Conservation (phyloP, 2,113 vertebrate genomes). For the Nesoenas mayeri region DNA sequence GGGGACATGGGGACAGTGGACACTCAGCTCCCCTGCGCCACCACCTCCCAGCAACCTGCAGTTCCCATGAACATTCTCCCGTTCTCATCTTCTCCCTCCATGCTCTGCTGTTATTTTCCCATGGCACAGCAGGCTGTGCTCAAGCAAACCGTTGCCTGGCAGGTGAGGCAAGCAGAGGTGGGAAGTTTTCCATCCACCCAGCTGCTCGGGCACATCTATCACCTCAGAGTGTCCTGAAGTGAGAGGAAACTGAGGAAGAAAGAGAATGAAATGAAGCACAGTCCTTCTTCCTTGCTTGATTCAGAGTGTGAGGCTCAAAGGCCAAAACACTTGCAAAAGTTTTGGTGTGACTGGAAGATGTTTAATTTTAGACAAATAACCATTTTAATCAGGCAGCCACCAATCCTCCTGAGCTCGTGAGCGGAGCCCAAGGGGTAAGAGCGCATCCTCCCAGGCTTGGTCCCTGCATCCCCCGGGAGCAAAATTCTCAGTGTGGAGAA, state of each 20-base stretch:
- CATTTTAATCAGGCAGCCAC: neutral
- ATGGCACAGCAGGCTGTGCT: neutral
- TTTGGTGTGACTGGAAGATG: neutral
- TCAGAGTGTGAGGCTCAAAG: neutral
- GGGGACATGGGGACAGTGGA: neutral
- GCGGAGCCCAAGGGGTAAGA: neutral
- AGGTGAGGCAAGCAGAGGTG: neutral
- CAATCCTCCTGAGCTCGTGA: neutral
- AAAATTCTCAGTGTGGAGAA: neutral
- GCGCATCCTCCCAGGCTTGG: neutral
- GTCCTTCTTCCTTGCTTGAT: neutral
- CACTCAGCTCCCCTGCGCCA: neutral
- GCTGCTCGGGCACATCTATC: neutral
- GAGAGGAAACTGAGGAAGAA: neutral
- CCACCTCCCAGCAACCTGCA: neutral
- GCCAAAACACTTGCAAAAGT: neutral
- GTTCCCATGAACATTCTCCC: rapidly evolving
- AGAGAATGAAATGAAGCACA: neutral
- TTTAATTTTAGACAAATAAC: neutral
- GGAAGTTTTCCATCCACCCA: neutral
- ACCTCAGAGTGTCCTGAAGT: neutral
- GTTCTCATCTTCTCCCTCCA: neutral
- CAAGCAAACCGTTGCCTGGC: neutral
- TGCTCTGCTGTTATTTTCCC: neutral
- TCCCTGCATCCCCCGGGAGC: neutral